Percentiles rank a stretch among this genome's conserved stretches.
Evolutionary conservation across 2,797 vertebrate genomes (phyloP).

Genomic region (Champsocephalus esox): DNA sequence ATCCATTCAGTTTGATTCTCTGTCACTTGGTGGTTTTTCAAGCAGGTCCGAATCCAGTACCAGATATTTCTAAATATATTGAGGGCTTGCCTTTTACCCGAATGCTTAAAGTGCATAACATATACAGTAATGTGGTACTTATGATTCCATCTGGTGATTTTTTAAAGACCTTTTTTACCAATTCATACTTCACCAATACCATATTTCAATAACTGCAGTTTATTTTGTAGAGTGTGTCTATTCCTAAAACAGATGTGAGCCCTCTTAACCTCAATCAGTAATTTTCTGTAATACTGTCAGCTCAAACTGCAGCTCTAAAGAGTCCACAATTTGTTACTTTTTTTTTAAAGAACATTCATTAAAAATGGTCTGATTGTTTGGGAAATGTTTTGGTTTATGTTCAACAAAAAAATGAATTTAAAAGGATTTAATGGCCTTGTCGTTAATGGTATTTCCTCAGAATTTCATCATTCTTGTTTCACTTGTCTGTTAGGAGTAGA

Average conservation of each 20-base stretch:
- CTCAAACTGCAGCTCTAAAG: constrained; percentile 41
- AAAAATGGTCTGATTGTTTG: constrained; percentile 54
- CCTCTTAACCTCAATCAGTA: constrained; percentile 60
- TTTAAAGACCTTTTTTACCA: background rate
- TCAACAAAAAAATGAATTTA: constrained; percentile 64
- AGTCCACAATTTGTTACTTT: constrained; percentile 5
- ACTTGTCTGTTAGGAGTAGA: constrained; percentile 59
- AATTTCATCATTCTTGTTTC: constrained; percentile 66
- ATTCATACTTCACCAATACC: no score
- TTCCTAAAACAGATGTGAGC: constrained; percentile 53
- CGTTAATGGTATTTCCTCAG: constrained; percentile 55
- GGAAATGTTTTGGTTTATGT: constrained; percentile 66
- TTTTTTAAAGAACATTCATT: constrained; percentile 33
- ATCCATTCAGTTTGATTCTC: background rate
- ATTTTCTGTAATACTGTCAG: constrained; percentile 39
- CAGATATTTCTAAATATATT: no score
- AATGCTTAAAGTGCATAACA: no score
- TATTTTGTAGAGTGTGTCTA: constrained; percentile 33
- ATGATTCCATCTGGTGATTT: background rate
- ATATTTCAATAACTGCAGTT: background rate
- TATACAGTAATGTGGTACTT: background rate
- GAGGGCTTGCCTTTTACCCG: no score
- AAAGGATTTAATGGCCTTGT: constrained; percentile 58
- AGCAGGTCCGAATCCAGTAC: no score
- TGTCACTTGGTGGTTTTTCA: background rate